Evolutionary conservation across 2,888 invertebrate species (phyloP), one percentile per base, ranked within the genome.

Genomic region (Clitarchus hookeri): DNA sequence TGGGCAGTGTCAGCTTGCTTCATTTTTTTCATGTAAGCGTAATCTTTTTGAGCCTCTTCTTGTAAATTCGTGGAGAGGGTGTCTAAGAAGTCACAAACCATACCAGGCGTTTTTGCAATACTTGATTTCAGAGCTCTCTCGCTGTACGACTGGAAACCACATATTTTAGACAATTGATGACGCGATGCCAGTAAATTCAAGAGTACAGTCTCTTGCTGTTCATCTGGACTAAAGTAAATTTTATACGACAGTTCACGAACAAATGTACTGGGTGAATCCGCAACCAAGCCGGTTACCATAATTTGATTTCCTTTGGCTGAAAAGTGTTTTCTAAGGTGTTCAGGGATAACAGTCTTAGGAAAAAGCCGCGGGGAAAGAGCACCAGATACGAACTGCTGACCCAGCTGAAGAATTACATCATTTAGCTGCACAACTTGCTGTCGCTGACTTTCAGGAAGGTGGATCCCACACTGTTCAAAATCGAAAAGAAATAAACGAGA

Each of bases 401-500:
- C 97, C 0, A 96, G 92, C 90, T 93, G 91, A 53, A 98, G 92
- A 88, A 98, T 98, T 85, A 94, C 93, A 90, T 98, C 96, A 90
- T 98, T 99, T 36, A 99, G 92, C 0, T 94, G 93, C 0, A 99
- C 98, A 84, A 99, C 98, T 89, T 93, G 91, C 86, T 93, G 91
- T 44, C 98, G 93, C 82, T 95, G 94, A 0, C 92, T 92, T 88
- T 97, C 96, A 13, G 95, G 94, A 87, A 99, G 92, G 91, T 99
- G 99, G 87, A 99, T 99, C 4, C 99, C 99, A 90, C 97, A 97
- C 91, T 98, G 98, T 91, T 99, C 98, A 92, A 99, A 99, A 91
- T 99, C 99, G 91, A 98, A 97, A 11, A 99, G 92, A 91, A 99
- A 99, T 83, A 99, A 92, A 89, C 96, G 94, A 0, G 97, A 95